These are phyloP conservation scores for Heteromyza rotundicornis DNA, from an alignment of 2,888 invertebrate species.

Conservation along the genomic window DNA sequence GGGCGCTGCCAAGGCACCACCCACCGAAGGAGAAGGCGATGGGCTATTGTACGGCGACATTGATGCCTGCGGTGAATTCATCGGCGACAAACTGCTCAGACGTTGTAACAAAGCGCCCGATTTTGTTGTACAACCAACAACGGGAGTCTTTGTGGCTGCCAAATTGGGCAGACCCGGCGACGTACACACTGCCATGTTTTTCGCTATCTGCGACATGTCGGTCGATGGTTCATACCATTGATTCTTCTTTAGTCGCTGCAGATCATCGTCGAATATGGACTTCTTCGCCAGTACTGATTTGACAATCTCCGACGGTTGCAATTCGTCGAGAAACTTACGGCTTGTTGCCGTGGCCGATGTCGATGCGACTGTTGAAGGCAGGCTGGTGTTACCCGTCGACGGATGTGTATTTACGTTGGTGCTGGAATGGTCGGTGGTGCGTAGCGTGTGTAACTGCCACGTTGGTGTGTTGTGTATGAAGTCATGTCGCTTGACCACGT, in stretches of 20 bases:
- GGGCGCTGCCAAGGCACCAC: conserved; percentile 14
- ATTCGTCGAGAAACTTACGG: conserved; percentile 80
- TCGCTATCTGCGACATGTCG: conserved; percentile 47
- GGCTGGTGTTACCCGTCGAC: conserved; percentile 38
- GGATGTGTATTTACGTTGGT: conserved; percentile 29
- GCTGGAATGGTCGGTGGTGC: conserved; percentile 17
- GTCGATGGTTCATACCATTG: conserved; percentile 71
- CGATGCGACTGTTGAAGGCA: conserved; percentile 52
- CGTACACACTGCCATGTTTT: conserved; percentile 38
- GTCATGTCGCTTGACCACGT: conserved; percentile 38
- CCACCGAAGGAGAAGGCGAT: conserved; percentile 57
- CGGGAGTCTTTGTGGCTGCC: conserved; percentile 53
- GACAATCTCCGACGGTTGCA: conserved; percentile 92
- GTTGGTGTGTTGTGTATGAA: conserved; percentile 60
- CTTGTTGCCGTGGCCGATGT: conserved; percentile 66
- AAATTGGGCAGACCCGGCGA: conserved; percentile 59
- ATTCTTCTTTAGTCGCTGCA: conserved; percentile 86
- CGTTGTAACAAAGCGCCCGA: conserved; percentile 50
- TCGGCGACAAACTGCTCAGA: conserved; percentile 59
- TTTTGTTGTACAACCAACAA: conserved; percentile 37
- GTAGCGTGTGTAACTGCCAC: conserved; percentile 37
- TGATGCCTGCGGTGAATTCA: conserved; percentile 62
- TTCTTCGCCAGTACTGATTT: conserved; percentile 89
- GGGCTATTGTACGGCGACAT: conserved; percentile 62
- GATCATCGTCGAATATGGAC: conserved; percentile 95